Base-by-base conservation (phyloP, 2,888 invertebrate genomes). In the Idaea aversata region DNA sequence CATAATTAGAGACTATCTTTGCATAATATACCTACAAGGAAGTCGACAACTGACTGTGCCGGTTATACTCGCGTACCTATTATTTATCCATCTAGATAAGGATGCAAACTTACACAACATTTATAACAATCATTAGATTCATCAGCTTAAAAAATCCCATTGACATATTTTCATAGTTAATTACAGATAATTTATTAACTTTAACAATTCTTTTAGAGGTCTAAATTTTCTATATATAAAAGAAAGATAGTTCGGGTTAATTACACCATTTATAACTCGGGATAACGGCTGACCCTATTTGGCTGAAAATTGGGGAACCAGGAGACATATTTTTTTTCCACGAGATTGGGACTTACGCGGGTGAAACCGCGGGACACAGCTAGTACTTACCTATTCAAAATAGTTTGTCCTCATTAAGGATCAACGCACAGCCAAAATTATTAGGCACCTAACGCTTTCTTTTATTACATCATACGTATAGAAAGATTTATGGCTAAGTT, bases 151-250 rank as follows among this genome's bases (percentile, higher is more conserved):
- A 10, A 10, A 47, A 13, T 74, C 75, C 73, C 77, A 70, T 70
- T 65, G 67, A 82, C 81, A 81, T 82, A 25, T 25, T 25, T 25
- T 2, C 25, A 25, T 25, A 25, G 25, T 25, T 25, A 25, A 25
- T 25, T 25, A 25, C 25, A 25, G 3, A 25, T 25, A 77, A 76
- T 75, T 72, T 73, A 76, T 81, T 78, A 76, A 81, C 78, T 77
- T 77, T 75, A 67, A 63, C 68, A 72, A 74, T 72, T 25, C 25
- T 25, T 25, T 2, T 25, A 25, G 3, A 25, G 25, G 25, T 25
- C 25, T 2, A 25, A 25, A 25, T 25, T 2, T 25, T 25, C 25
- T 25, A 25, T 25, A 25, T 25, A 25, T 25, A 25, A 25, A 25
- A 25, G 1, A 25, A 25, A 25, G 25, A n/a, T n/a, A n/a, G n/a